Evolutionary conservation across 2,888 invertebrate genomes (phyloP).

Genomic region (Lottia scabra): DNA sequence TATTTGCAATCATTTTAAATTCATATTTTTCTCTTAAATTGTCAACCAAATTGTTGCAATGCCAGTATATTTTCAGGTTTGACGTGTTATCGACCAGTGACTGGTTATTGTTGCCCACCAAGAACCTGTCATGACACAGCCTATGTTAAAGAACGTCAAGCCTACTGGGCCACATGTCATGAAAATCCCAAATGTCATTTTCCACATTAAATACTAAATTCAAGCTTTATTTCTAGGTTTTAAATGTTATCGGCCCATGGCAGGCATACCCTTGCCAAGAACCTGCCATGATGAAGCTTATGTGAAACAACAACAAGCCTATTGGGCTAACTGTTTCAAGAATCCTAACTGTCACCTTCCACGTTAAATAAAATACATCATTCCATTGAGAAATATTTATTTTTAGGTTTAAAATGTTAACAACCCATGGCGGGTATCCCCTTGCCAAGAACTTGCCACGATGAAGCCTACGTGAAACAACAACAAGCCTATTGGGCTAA

Average conservation of each 20-base stretch:
- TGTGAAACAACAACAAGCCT: slow-evolving; percentile 9
- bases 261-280: not conserved
- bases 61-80: slow-evolving; percentile 6
- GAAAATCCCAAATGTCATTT: slow-evolving; percentile 5
- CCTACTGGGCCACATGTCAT: slow-evolving; percentile 14
- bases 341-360: slow-evolving; percentile 9
- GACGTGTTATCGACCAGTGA: slow-evolving; percentile 17
- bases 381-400: not conserved
- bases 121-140: slow-evolving; percentile 9
- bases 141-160: slow-evolving; percentile 13
- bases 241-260: too few species aligned
- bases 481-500: slow-evolving; percentile 17
- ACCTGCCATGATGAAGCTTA: slow-evolving; percentile 14
- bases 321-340: slow-evolving; percentile 12
- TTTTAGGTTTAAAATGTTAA: slow-evolving; percentile 16
- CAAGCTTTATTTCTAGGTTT: too few species aligned
- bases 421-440: slow-evolving; percentile 14
- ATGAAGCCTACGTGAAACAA: slow-evolving; percentile 9
- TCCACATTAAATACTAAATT: not conserved
- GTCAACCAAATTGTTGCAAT: too few species aligned
- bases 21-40: too few species aligned
- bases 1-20: too few species aligned
- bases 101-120: slow-evolving; percentile 11
- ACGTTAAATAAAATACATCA: not conserved
- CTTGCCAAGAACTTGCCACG: slow-evolving; percentile 7